A percentile compares a stretch with the other conserved stretches of the same genome.
phyloP scores from a whole-genome alignment of 2,888 invertebrate species.

The Mylabris sibirica region DNA sequence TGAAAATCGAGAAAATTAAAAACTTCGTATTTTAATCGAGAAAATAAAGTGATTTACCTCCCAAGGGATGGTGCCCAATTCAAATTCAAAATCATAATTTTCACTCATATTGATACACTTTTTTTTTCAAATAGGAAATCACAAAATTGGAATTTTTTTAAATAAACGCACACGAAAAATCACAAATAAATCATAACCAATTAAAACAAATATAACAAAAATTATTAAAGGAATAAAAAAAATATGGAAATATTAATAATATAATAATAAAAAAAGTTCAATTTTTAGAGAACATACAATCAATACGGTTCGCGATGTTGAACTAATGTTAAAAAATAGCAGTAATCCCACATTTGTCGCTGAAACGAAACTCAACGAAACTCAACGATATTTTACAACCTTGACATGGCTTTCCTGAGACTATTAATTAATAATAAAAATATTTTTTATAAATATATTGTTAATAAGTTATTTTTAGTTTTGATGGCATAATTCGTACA shows the following conservation, averaged over 20 bases:
- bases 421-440: neutral
- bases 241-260: constrained; percentile 10
- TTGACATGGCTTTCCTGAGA: neutral
- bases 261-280: constrained; percentile 2
- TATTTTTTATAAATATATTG: constrained; percentile 18
- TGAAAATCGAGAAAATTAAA: neutral
- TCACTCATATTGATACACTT: constrained; percentile 42
- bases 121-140: no score
- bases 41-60: constrained; percentile 38
- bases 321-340: constrained; percentile 20
- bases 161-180: neutral
- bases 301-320: constrained; percentile 36
- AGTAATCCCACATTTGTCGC: constrained; percentile 14
- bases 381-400: neutral
- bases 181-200: neutral
- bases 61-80: constrained; percentile 57
- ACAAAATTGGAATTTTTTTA: neutral
- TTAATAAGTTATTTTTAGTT: constrained; percentile 43
- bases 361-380: neutral
- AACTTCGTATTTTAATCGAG: neutral
- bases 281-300: constrained; percentile 20
- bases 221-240: constrained; percentile 10
- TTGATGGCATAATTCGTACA: constrained; percentile 40
- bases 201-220: neutral
- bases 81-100: constrained; percentile 56